Base-by-base conservation (phyloP, 2,888 invertebrate genomes). In the Plemyria rubiginata region DNA sequence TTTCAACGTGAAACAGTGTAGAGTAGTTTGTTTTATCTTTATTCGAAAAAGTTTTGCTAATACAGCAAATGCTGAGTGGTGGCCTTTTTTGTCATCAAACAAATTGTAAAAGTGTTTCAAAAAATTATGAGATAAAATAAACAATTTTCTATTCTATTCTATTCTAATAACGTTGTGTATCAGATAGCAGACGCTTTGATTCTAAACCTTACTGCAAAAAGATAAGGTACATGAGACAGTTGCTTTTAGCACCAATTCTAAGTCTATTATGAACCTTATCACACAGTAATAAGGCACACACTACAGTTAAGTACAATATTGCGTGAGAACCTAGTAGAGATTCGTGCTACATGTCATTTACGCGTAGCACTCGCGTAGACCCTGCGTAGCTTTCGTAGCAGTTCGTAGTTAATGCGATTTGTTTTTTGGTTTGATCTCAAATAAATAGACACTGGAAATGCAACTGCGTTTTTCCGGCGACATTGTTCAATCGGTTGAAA, bases 381-480 rank as follows among this genome's bases (percentile, higher is more conserved):
- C 45, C 15, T 48, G 38, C 49, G 49, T 49, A 40, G 56, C 9
- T 2, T 29, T 38, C 48, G 15, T 46, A 46, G 46, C n/a, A 38
- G 40, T 52, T 38, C 52, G 52, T 52, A 52, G 52, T 40, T 62
- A 60, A 15, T 41, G 55, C 29, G 54, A 54, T 16, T 52, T 51
- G 38, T 38, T 51, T 38, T 38, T 38, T 38, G 16, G 38, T 40
- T 40, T 29, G 9, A 45, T 45, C 16, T 43, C 6, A 43, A 43
- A 43, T 45, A 43, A 43, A 43, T 45, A 45, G 11, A 16, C 45
- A 16, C 15, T 2, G 11, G 2, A 8, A 38, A 11, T 11, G 8
- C 3, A 36, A 36, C 36, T 36, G 11, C 9, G 2, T 7, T 11
- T 36, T 7, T 36, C 8, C 8, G 4, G 8, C 36, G 29, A 29